phyloP scores from a whole-genome alignment of 2,113 vertebrate species.

The Holacanthus passer region DNA sequence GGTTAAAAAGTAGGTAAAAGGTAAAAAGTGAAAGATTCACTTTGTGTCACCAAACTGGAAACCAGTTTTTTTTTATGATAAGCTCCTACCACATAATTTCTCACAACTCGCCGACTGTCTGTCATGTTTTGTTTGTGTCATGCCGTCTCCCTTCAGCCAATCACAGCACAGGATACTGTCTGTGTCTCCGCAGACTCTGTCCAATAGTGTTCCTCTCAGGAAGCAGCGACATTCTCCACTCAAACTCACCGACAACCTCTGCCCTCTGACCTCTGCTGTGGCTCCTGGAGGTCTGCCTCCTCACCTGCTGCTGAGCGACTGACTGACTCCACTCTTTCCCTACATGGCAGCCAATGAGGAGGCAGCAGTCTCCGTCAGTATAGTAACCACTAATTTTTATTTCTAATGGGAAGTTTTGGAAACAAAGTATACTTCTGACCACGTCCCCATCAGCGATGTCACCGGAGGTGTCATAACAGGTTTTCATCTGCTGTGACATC shows the following conservation, averaged over 20 bases:
- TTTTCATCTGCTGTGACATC: neutral
- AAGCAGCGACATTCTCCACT: neutral
- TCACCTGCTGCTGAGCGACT: constrained; percentile 25
- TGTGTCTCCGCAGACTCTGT: constrained; percentile 66
- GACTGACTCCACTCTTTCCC: neutral
- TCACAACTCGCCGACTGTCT: too few species aligned
- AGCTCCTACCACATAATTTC: too few species aligned
- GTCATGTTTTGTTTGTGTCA: too few species aligned
- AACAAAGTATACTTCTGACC: neutral
- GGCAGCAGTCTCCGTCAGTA: neutral
- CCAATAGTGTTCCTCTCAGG: constrained; percentile 61
- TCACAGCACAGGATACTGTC: constrained; percentile 25
- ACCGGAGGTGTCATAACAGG: neutral
- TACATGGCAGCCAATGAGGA: neutral
- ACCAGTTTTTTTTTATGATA: too few species aligned
- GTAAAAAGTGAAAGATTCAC: too few species aligned
- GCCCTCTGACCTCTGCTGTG: constrained; percentile 3
- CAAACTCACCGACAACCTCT: neutral
- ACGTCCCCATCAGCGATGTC: neutral
- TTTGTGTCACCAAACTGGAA: too few species aligned
- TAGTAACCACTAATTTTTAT: neutral
- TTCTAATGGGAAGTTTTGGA: neutral
- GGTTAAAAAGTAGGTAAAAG: too few species aligned
- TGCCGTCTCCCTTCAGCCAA: neutral
- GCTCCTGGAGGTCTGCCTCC: constrained; percentile 34